A percentile compares a stretch with the other conserved stretches of the same genome.
Conservation (phyloP, 2,888 invertebrate species). For the Meteorus cinctellus region DNA sequence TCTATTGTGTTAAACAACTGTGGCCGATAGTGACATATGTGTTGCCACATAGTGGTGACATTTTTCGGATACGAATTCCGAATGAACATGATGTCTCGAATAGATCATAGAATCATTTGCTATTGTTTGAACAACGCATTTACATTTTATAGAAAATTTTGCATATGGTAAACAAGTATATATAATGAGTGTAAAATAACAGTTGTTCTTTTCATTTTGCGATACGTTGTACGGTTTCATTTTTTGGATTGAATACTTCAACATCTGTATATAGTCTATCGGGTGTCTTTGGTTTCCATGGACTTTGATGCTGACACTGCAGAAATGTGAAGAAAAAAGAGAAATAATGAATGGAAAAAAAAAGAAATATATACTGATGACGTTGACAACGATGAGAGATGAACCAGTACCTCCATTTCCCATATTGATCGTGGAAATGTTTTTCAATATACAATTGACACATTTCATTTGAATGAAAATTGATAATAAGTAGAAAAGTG, state of each 20-base stretch:
- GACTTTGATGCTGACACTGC: conserved; percentile 43
- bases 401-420: conserved; percentile 14
- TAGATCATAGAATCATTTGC: too few species aligned
- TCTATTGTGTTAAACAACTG: neutral
- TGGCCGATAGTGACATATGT: neutral
- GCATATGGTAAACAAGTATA: too few species aligned
- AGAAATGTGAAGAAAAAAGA: neutral
- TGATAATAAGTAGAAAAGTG: conserved; percentile 24
- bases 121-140: too few species aligned
- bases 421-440: conserved; percentile 7
- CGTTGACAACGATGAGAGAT: neutral
- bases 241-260: too few species aligned
- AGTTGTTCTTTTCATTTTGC: neutral
- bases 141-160: too few species aligned
- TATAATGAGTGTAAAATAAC: neutral
- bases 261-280: neutral
- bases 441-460: conserved; percentile 18
- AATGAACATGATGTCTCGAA: too few species aligned
- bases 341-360: neutral
- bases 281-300: neutral
- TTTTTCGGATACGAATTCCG: neutral
- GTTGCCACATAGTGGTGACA: neutral
- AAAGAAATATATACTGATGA: neutral
- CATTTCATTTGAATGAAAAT: conserved; percentile 27
- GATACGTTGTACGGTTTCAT: too few species aligned